A percentile compares a stretch with the other conserved stretches of the same genome.
These are phyloP conservation scores for Triops cancriformis DNA, from an alignment of 1,140 invertebrate genomes.

Conservation along the genomic window DNA sequence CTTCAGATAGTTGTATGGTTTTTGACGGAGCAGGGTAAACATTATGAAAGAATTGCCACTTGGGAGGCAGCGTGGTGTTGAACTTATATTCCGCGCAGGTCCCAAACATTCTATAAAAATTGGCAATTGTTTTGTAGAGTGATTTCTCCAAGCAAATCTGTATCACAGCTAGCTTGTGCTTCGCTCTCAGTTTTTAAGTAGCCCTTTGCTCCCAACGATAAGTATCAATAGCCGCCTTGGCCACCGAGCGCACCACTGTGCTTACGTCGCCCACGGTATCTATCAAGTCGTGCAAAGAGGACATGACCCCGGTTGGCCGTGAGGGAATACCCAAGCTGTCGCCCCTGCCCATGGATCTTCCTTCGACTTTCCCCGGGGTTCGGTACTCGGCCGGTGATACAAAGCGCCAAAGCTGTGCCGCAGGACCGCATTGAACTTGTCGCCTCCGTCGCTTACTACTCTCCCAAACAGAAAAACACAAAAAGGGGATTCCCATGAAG, in stretches of 20 bases:
- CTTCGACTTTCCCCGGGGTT: neutral
- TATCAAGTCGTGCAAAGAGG: conserved; percentile 9
- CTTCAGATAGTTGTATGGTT: neutral
- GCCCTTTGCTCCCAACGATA: neutral
- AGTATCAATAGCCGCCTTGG: conserved; percentile 5
- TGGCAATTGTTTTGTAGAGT: neutral
- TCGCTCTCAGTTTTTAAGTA: neutral
- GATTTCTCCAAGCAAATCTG: neutral
- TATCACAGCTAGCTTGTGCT: neutral
- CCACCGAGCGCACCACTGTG: conserved; percentile 12
- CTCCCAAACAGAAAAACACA: neutral
- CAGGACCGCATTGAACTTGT: neutral
- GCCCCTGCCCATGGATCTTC: neutral
- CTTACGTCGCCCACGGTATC: conserved; percentile 11
- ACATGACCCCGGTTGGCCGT: neutral
- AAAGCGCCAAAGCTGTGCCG: neutral
- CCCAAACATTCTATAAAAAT: neutral
- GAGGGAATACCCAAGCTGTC: neutral
- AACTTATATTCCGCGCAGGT: neutral
- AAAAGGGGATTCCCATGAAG: neutral
- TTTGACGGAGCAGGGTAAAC: neutral
- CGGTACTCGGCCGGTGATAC: neutral
- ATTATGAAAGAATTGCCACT: neutral
- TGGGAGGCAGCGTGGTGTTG: neutral
- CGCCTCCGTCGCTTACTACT: neutral